Conservation (phyloP, 2,888 invertebrate genomes). For the Macrophya annulata region DNA sequence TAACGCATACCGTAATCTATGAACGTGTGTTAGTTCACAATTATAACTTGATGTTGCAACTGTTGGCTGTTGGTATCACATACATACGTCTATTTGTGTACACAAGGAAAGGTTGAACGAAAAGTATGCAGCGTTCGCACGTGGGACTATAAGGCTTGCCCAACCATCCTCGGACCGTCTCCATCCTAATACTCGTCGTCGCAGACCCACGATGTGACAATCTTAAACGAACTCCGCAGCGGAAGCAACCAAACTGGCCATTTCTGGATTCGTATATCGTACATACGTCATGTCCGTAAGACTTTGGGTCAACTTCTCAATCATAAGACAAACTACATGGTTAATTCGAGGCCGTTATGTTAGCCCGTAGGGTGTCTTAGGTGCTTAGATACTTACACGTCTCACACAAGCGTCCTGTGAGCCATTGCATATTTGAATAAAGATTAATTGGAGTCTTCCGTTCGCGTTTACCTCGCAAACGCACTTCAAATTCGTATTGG, state of each 20-base stretch:
- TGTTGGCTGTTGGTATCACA: slow-evolving; percentile 26
- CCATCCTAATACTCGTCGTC: slow-evolving; percentile 34
- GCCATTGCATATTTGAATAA: slow-evolving; percentile 20
- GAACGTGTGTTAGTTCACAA: slow-evolving; percentile 52
- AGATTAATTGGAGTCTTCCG: slow-evolving; percentile 7
- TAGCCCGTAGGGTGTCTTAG: slow-evolving; percentile 21
- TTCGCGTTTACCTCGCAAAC: slow-evolving; percentile 13
- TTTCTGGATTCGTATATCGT: neutral
- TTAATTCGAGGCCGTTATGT: slow-evolving; percentile 13
- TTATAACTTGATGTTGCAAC: slow-evolving; percentile 53
- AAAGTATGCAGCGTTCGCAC: slow-evolving; percentile 51
- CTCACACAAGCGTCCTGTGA: neutral
- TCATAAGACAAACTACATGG: slow-evolving; percentile 16
- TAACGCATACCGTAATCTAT: slow-evolving; percentile 8
- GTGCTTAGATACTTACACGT: neutral
- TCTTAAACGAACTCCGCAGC: slow-evolving; percentile 21
- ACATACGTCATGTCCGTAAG: neutral
- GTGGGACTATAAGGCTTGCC: slow-evolving; percentile 48
- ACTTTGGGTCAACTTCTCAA: slow-evolving; percentile 17
- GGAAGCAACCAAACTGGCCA: neutral
- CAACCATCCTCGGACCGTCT: slow-evolving; percentile 19
- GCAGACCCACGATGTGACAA: neutral
- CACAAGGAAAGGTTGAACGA: slow-evolving; percentile 38
- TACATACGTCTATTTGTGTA: neutral
- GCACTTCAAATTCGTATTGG: neutral